Base-by-base conservation (phyloP, 1,140 invertebrate genomes). In the Rhopalosiphum maidis region DNA sequence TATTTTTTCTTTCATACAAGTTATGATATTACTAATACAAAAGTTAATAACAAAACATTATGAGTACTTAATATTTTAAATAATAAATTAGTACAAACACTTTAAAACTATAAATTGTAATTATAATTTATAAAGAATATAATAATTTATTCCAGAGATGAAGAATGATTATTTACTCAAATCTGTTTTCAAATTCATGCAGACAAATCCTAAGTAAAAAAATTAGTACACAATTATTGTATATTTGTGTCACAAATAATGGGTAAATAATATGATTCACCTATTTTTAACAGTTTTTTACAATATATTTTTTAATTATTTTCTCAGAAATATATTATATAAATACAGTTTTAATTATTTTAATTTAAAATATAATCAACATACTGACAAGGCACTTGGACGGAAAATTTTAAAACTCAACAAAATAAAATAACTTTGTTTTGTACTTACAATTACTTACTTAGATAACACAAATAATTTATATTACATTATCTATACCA, bases 351-450 rank as follows among this genome's bases (percentile, higher is more conserved):
- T 30, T n/a, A 48, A 6, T 30, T 5, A 48, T 88, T 48, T 30
- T 88, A 88, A 8, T 35, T 90, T 68, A 90, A 11, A 90, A 90
- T 90, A 90, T 2, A 68, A 60, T 43, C 68, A 51, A 55, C 22
- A 85, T 86, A 85, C 48, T 92, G 77, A 54, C 48, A 54, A 93
- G 91, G 48, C 82, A 55, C 25, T 54, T 55, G 91, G 91, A 93
- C 91, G 82, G 91, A 93, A 51, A 93, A 41, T 55, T 21, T 43
- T 48, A 68, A 22, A n/a, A 54, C 35, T 88, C 18, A 55, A 55
- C 4, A 55, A 89, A n/a, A 88, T 48, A 87, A 87, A n/a, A 77
- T 7, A 43, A 43, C 43, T 85, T 30, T 43, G n/a, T 30, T 22
- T 54, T 23, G 8, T 22, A 54, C n/a, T 88, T 54, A 43, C 25